Evolutionary conservation across 2,888 invertebrate genomes (phyloP).

Genomic region (Oscheius sp.): DNA sequence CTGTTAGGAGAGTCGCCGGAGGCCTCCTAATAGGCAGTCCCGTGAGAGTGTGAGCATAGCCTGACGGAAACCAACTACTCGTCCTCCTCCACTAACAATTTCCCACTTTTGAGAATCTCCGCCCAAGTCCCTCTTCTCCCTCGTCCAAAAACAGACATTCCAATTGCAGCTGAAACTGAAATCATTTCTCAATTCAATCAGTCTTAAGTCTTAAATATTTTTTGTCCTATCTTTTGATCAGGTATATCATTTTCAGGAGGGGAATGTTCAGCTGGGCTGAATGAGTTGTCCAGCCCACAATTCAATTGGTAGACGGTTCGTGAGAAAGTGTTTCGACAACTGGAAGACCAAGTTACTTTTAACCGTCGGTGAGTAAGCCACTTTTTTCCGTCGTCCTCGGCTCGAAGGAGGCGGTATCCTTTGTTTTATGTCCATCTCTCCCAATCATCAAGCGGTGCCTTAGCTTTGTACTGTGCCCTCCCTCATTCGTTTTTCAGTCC

Average conservation of each 20-base stretch:
- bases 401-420: background rate
- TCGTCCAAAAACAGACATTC: background rate
- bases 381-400: background rate
- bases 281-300: conserved; percentile 16
- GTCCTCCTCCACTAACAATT: conserved; percentile 6
- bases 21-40: conserved; percentile 25
- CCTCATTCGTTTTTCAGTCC: background rate
- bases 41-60: background rate
- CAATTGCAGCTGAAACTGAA: conserved; percentile 4
- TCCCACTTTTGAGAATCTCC: conserved; percentile 1
- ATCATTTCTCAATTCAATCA: background rate
- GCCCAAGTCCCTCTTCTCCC: conserved; percentile 4
- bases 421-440: conserved; percentile 1
- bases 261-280: background rate
- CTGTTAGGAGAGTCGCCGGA: conserved; percentile 22
- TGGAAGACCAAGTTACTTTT: conserved; percentile 12
- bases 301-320: background rate
- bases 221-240: background rate
- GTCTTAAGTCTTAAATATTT: background rate
- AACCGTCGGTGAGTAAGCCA: conserved; percentile 5
- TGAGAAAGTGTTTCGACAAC: conserved; percentile 5
- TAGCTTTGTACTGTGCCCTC: background rate
- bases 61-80: conserved; percentile 14
- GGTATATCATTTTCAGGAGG: background rate
- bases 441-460: background rate